A percentile compares a stretch with the other conserved stretches of the same genome.
Evolutionary conservation across 1,140 invertebrate genomes (phyloP).

Genomic region (Achroia grisella): DNA sequence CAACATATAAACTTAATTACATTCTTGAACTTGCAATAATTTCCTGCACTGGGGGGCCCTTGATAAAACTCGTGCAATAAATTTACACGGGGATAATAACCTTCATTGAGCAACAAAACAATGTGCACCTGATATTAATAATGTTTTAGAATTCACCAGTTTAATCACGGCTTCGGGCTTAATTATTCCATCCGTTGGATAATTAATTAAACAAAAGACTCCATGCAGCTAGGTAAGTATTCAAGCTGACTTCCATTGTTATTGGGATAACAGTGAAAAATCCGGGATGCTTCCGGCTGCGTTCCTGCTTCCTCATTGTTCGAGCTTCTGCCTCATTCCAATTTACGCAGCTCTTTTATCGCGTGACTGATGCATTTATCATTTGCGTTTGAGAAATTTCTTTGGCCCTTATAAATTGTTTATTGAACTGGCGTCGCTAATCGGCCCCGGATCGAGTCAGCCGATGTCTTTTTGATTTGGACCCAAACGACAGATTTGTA

Average conservation of each 20-base stretch:
- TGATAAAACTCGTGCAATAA: conserved; percentile 22
- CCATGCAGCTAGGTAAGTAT: conserved; percentile 42
- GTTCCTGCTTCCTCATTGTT: conserved; percentile 41
- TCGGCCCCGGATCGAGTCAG: conserved; percentile 33
- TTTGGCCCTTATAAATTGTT: conserved; percentile 48
- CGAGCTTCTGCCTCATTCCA: conserved; percentile 28
- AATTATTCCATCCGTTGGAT: conserved; percentile 64
- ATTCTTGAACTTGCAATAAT: conserved; percentile 18
- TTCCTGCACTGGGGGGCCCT: conserved; percentile 10
- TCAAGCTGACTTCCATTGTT: conserved; percentile 50
- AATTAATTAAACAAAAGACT: conserved; percentile 66
- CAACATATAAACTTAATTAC: conserved; percentile 5
- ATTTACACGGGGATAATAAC: conserved; percentile 25
- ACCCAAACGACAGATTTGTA: conserved; percentile 48
- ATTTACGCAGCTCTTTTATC: conserved; percentile 55
- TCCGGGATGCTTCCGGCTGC: conserved; percentile 45
- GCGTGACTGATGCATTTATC: conserved; percentile 56
- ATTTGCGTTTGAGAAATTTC: conserved; percentile 37
- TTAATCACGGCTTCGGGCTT: conserved; percentile 49
- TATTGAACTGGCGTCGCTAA: conserved; percentile 54
- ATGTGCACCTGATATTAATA: conserved; percentile 30
- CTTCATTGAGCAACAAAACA: conserved; percentile 30
- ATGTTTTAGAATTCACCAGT: conserved; percentile 20
- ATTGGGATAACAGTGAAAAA: conserved; percentile 58
- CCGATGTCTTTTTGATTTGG: conserved; percentile 62